These are phyloP conservation scores for Drosophila sucinea DNA, from an alignment of 1,140 invertebrate genomes.

Conservation along the genomic window DNA sequence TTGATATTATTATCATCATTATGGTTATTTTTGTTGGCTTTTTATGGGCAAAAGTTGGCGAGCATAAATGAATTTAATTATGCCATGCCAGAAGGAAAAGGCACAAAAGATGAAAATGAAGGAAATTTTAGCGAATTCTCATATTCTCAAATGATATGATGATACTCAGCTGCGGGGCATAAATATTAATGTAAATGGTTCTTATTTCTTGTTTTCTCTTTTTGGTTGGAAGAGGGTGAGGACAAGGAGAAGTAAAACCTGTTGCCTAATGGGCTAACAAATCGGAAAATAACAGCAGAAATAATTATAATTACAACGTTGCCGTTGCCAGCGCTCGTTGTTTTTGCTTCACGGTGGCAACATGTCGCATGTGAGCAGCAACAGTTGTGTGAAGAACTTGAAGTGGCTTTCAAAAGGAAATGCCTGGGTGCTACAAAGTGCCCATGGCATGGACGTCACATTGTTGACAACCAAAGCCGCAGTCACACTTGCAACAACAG, in stretches of 20 bases:
- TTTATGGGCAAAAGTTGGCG: slow-evolving; percentile 65
- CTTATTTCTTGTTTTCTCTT: neutral
- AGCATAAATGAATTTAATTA: slow-evolving; percentile 76
- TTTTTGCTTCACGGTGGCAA: slow-evolving; percentile 30
- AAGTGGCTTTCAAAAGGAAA: slow-evolving; percentile 65
- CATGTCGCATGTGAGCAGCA: slow-evolving; percentile 51
- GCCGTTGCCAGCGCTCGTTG: neutral
- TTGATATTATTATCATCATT: slow-evolving; percentile 66
- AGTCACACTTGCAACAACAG: slow-evolving; percentile 58
- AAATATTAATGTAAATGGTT: slow-evolving; percentile 48
- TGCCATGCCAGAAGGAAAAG: slow-evolving; percentile 10
- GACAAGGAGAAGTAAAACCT: slow-evolving; percentile 25
- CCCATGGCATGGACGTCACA: slow-evolving; percentile 61
- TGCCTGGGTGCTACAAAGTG: slow-evolving; percentile 55
- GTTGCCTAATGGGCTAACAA: slow-evolving; percentile 57
- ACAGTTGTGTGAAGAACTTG: slow-evolving; percentile 47
- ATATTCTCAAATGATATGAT: slow-evolving; percentile 21
- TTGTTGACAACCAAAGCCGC: slow-evolving; percentile 75
- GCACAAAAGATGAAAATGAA: neutral
- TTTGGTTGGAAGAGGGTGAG: too few relatives aligned
- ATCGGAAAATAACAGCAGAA: slow-evolving; percentile 47
- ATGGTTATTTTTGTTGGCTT: slow-evolving; percentile 58
- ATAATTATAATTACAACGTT: slow-evolving; percentile 56
- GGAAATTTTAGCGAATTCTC: slow-evolving; percentile 22
- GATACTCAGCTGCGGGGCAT: slow-evolving; percentile 31